phyloP scores from a whole-genome alignment of 1,140 invertebrate genomes.

The Aradophagus sp. region DNA sequence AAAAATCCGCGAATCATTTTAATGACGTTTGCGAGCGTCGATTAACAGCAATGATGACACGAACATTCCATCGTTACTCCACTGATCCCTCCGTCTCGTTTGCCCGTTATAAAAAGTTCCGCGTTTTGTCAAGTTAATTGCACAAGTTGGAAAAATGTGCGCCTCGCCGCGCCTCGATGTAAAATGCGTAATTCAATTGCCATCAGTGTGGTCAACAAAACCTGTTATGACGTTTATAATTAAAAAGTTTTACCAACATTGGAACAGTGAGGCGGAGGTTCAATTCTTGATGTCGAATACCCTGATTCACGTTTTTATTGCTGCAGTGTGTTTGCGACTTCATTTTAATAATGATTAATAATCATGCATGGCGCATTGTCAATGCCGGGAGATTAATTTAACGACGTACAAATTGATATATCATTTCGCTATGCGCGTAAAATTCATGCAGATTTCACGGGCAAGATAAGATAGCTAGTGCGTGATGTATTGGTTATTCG shows the following conservation, averaged over 20 bases:
- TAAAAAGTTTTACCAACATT: too few relatives aligned
- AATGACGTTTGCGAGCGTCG: slow-evolving; percentile 38
- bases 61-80: slow-evolving; percentile 37
- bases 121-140: slow-evolving; percentile 43
- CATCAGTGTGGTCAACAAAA: slow-evolving; percentile 37
- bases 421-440: slow-evolving; percentile 33
- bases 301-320: too few relatives aligned
- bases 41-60: slow-evolving; percentile 31
- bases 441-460: slow-evolving; percentile 49
- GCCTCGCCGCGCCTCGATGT: slow-evolving; percentile 23
- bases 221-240: not conserved
- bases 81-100: slow-evolving; percentile 36
- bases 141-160: slow-evolving; percentile 49
- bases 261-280: too few relatives aligned
- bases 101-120: slow-evolving; percentile 23
- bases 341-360: too few relatives aligned
- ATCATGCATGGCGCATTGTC: too few relatives aligned
- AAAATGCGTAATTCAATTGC: slow-evolving; percentile 45
- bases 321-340: too few relatives aligned
- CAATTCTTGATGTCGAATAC: too few relatives aligned
- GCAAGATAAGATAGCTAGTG: slow-evolving; percentile 41
- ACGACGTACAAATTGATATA: slow-evolving; percentile 44
- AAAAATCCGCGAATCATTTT: slow-evolving; percentile 24
- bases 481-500: slow-evolving; percentile 49
- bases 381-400: slow-evolving; percentile 24